A percentile compares a stretch with the other conserved stretches of the same genome.
These are phyloP conservation scores for Drosophila simulans DNA, from an alignment of 1,140 invertebrate genomes.

Conservation along the genomic window DNA sequence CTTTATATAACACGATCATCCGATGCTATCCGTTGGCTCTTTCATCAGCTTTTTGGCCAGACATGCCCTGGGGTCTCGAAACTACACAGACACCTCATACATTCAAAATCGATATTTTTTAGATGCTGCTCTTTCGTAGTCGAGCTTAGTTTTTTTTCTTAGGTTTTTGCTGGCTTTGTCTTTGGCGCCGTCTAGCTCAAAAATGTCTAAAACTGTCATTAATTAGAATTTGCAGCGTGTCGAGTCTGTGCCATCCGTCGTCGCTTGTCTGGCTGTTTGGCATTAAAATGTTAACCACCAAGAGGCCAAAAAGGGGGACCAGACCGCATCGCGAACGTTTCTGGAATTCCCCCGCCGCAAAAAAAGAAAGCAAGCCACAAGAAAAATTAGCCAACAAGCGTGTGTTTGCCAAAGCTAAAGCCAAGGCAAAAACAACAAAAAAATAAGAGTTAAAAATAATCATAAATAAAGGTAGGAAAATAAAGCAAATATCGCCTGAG, in stretches of 20 bases:
- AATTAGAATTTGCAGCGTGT: slow-evolving; percentile 63
- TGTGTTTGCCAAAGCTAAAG: slow-evolving; percentile 53
- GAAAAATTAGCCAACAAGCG: slow-evolving; percentile 55
- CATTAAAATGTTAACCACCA: slow-evolving; percentile 43
- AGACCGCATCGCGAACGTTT: slow-evolving; percentile 39
- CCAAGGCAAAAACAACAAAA: neutral
- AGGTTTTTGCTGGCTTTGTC: slow-evolving; percentile 30
- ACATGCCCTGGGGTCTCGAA: slow-evolving; percentile 29
- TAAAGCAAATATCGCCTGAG: slow-evolving; percentile 40
- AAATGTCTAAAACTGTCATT: slow-evolving; percentile 63
- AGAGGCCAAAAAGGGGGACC: slow-evolving; percentile 19
- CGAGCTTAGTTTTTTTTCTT: slow-evolving; percentile 15
- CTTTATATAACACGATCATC: slow-evolving; percentile 41
- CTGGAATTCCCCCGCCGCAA: slow-evolving; percentile 68
- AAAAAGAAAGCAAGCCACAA: slow-evolving; percentile 56
- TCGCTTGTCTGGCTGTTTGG: slow-evolving; percentile 52
- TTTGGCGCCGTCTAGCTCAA: slow-evolving; percentile 67
- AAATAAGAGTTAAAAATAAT: slow-evolving; percentile 51
- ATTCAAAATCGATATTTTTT: slow-evolving; percentile 5
- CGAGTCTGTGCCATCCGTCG: slow-evolving; percentile 41
- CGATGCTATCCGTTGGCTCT: slow-evolving; percentile 30
- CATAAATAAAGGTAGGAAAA: slow-evolving; percentile 44
- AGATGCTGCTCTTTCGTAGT: slow-evolving; percentile 31
- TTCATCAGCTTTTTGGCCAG: slow-evolving; percentile 37
- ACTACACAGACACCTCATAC: slow-evolving; percentile 24